Conservation (phyloP, 2,888 invertebrate species). For the Emmelina monodactyla region DNA sequence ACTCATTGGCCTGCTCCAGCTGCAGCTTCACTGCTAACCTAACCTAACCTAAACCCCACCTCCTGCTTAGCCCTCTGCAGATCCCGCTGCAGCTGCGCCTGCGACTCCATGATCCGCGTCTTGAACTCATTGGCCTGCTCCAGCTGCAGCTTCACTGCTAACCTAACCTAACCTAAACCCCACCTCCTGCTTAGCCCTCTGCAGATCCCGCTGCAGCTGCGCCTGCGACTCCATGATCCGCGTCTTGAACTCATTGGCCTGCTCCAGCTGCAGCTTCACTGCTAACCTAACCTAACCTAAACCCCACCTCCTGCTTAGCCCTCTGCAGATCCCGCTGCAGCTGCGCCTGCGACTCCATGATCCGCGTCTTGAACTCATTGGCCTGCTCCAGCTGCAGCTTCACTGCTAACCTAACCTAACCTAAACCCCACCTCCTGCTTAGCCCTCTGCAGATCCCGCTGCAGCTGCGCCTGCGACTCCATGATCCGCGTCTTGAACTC, state of each 20-base stretch:
- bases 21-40: conserved; percentile 86
- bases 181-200: conserved; percentile 83
- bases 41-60: conserved; percentile 22
- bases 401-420: conserved; percentile 44
- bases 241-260: conserved; percentile 91
- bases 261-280: conserved; percentile 88
- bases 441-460: conserved; percentile 86
- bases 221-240: conserved; percentile 90
- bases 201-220: conserved; percentile 86
- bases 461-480: conserved; percentile 83
- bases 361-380: conserved; percentile 91
- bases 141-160: conserved; percentile 84
- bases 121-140: conserved; percentile 96
- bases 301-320: conserved; percentile 77
- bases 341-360: conserved; percentile 85
- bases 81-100: conserved; percentile 84
- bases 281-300: neutral
- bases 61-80: conserved; percentile 87
- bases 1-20: conserved; percentile 91
- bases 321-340: conserved; percentile 88
- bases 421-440: conserved; percentile 72
- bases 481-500: conserved; percentile 96
- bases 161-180: conserved; percentile 7
- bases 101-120: conserved; percentile 88
- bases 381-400: conserved; percentile 92